These are phyloP conservation scores for Linepithema humile DNA, from an alignment of 1,140 invertebrate species.

Conservation along the genomic window DNA sequence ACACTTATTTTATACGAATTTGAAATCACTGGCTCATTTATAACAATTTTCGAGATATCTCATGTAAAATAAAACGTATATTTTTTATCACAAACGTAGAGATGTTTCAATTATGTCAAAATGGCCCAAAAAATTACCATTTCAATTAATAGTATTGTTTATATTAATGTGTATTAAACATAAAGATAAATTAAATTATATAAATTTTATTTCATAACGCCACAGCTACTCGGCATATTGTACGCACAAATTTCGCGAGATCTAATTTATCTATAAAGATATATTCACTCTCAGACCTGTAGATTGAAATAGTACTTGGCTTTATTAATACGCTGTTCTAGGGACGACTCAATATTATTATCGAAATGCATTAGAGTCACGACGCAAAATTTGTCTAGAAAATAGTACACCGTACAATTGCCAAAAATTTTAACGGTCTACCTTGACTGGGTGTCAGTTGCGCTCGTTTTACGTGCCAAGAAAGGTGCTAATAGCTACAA, in stretches of 20 bases:
- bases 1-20: too few species aligned
- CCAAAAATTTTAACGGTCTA: conserved; percentile 6
- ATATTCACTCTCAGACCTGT: not conserved
- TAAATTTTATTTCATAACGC: not conserved
- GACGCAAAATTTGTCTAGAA: conserved; percentile 21
- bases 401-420: conserved; percentile 1
- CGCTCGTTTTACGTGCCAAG: not conserved
- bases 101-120: too few species aligned
- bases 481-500: not conserved
- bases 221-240: not conserved
- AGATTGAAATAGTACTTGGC: conserved; percentile 43
- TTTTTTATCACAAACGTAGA: too few species aligned
- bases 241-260: not conserved
- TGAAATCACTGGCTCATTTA: too few species aligned
- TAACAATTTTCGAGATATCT: too few species aligned
- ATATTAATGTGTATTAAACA: not conserved
- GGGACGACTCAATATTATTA: conserved; percentile 31
- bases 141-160: not conserved
- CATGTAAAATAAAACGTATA: too few species aligned
- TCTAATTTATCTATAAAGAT: not conserved
- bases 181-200: not conserved
- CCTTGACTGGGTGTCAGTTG: not conserved
- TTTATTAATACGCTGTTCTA: conserved; percentile 9
- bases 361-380: not conserved
- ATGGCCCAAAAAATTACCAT: not conserved